Conservation (phyloP, 2,797 vertebrate genomes). For the Odontamblyopus lacepedii region DNA sequence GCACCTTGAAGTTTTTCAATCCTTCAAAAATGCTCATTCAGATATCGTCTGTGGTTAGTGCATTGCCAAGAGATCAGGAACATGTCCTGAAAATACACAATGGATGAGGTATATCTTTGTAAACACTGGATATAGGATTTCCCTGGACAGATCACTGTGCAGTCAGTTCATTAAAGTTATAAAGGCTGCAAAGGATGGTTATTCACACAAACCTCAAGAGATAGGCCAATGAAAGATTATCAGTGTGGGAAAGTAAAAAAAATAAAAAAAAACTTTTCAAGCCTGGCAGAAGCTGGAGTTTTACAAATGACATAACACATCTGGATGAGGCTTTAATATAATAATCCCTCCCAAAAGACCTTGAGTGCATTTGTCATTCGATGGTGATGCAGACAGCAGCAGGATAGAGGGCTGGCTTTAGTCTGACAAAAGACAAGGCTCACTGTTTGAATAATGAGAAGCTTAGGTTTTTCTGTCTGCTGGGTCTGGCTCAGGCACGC, state of each 20-base stretch:
- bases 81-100: conserved; percentile 4
- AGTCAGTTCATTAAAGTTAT: conserved; percentile 22
- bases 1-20: conserved; percentile 1
- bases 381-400: conserved; percentile 21
- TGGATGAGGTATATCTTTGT: conserved; percentile 18
- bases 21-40: conserved; percentile 2
- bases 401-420: conserved; percentile 38
- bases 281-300: conserved; percentile 42
- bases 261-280: conserved; percentile 49
- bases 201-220: conserved; percentile 46
- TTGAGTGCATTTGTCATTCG: conserved; percentile 43
- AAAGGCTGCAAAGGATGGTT: conserved; percentile 18
- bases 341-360: conserved; percentile 44
- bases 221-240: conserved; percentile 52
- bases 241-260: conserved; percentile 54
- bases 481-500: conserved; percentile 44
- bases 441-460: conserved; percentile 53
- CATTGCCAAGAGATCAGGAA: conserved; percentile 14
- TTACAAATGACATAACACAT: conserved; percentile 45
- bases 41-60: conserved; percentile 14
- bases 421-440: conserved; percentile 44
- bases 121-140: conserved; percentile 11
- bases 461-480: conserved; percentile 23
- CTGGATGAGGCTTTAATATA: conserved; percentile 43
- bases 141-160: conserved; percentile 24